A percentile compares a stretch with the other conserved stretches of the same genome.
Evolutionary conservation across 2,113 vertebrate genomes (phyloP).

Genomic region (Pluvialis apricaria): DNA sequence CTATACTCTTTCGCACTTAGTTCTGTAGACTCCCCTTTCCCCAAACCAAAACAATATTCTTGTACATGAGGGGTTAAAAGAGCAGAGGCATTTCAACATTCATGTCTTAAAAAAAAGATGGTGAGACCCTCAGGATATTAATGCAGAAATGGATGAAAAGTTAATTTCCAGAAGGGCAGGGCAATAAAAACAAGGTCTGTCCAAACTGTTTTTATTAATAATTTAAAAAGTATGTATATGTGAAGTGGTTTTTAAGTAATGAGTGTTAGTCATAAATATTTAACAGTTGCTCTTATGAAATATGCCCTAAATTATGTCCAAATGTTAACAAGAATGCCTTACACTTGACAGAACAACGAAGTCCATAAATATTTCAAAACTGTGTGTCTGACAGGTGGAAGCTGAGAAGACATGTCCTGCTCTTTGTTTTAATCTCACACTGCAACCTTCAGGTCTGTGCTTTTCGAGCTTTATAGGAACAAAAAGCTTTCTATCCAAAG

Average conservation of each 20-base stretch:
- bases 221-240: conserved; percentile 62
- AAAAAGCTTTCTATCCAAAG: conserved; percentile 31
- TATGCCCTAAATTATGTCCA: conserved; percentile 69
- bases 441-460: conserved; percentile 13
- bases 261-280: conserved; percentile 72
- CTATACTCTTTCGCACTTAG: neutral
- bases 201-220: conserved; percentile 68
- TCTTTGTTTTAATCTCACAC: conserved; percentile 28
- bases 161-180: conserved; percentile 59
- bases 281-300: conserved; percentile 66
- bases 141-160: conserved; percentile 41
- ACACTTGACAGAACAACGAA: conserved; percentile 66
- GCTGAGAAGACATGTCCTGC: neutral
- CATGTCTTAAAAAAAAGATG: neutral
- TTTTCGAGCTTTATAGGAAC: conserved; percentile 17
- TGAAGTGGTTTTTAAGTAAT: conserved; percentile 71
- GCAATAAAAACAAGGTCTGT: conserved; percentile 64
- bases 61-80: neutral
- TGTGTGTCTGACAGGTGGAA: conserved; percentile 33
- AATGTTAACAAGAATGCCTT: conserved; percentile 70
- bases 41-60: neutral
- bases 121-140: conserved; percentile 25
- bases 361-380: conserved; percentile 70
- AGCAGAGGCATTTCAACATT: neutral
- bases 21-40: neutral